Evolutionary conservation across 2,797 vertebrate genomes (phyloP), one percentile per base, ranked within the genome.

Genomic region (Malacoraja senta): DNA sequence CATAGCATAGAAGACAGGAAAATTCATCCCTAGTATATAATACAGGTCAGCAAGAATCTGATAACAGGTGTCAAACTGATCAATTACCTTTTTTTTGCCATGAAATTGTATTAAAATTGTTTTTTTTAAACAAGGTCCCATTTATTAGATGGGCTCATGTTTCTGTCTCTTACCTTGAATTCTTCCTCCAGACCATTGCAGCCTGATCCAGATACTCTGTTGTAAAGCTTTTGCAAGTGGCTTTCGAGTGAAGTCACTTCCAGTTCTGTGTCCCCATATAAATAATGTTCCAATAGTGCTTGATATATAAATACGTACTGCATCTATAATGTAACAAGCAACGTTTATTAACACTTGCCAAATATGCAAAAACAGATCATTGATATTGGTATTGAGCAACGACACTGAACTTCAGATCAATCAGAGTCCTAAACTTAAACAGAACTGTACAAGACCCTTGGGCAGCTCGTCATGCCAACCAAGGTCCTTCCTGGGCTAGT

Each of bases 221-320:
- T 97, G 94, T 99, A 99, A 93, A 99, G 98, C 94, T 99, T 99
- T 94, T 98, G 97, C 93, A 99, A 96, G 94, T 99, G 99, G 80
- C 97, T 98, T 95, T 99, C 99, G 93, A 99, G 96, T 0, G 98
- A 99, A 9, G 99, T 99, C 94, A 99, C 98, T 95, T 99, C 99
- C 95, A 99, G 97, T 96, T 99, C 99, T 0, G 99, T 99, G 96
- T 99, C 99, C 76, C 99, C 98, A 0, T 99, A 99, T 93, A 99
- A 96, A 95, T 99, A 99, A 95, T 99, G 98, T 94, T 99, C 99
- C 95, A 99, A 96, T 94, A 99, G 96, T 0, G 98, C 99, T 96
- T 99, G 99, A 96, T 99, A 99, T 94, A 99, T 99, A 95, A 99
- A 99, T 93, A 99, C 99, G 15, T 99, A 99, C 96, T 99, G 99